phyloP scores from a whole-genome alignment of 35 echinoderm and acorn worm genomes.

The Holothuria glaberrima region DNA sequence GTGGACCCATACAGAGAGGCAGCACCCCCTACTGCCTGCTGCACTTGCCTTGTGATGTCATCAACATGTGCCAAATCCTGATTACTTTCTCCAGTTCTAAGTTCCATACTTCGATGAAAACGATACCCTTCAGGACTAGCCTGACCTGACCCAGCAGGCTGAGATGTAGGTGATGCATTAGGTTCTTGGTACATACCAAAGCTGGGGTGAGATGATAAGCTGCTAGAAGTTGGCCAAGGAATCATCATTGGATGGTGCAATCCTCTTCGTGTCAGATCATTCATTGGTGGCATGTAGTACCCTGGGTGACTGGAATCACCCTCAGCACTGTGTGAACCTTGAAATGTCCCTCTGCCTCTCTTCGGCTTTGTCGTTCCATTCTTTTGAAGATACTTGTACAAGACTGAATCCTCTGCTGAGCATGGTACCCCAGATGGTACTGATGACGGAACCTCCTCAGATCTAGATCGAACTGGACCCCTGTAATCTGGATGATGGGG shows the following conservation, averaged over 20 bases:
- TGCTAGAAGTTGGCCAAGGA: slow-evolving; percentile 31
- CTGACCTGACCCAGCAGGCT: slow-evolving; percentile 39
- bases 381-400: slow-evolving; percentile 73
- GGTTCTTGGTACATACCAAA: slow-evolving; percentile 66
- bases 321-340: slow-evolving; percentile 56
- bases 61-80: slow-evolving; percentile 90
- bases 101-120: slow-evolving; percentile 60
- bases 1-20: slow-evolving; percentile 61
- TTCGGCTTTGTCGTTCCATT: slow-evolving; percentile 41
- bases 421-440: not conserved
- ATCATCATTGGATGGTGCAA: slow-evolving; percentile 47
- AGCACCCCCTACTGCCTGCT: slow-evolving; percentile 75
- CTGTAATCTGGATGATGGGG: slow-evolving; percentile 36
- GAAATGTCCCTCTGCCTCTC: slow-evolving; percentile 32
- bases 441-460: slow-evolving; percentile 39
- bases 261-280: slow-evolving; percentile 30
- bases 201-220: slow-evolving; percentile 30
- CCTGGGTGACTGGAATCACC: slow-evolving; percentile 44
- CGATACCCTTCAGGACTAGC: slow-evolving; percentile 41
- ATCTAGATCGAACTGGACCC: slow-evolving; percentile 29
- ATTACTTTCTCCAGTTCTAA: slow-evolving; percentile 61
- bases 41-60: slow-evolving; percentile 94
- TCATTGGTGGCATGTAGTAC: slow-evolving; percentile 47
- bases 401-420: slow-evolving; percentile 74
- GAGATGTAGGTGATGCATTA: slow-evolving; percentile 54